Base-by-base conservation (phyloP, 2,888 invertebrate species). In the Brachynemurus nebulosus region DNA sequence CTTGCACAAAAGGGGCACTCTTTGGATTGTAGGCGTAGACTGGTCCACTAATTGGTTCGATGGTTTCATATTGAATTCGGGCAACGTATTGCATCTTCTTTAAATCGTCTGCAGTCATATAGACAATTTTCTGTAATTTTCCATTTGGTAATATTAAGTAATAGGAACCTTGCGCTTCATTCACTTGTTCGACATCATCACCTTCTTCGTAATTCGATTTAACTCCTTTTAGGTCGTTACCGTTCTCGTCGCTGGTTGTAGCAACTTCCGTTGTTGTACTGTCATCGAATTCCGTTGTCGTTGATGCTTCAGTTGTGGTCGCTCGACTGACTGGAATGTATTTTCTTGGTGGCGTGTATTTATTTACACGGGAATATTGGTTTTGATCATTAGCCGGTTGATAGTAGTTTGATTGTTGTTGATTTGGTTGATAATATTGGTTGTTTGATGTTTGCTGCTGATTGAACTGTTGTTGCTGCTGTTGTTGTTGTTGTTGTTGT, bases 1-100 rank as follows among this genome's bases (percentile, higher is more conserved):
- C 14, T 25, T 44, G 44, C n/a, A 44, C 19, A 25, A 44, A 30
- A 7, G 37, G 27, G 17, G 18, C 14, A 21, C 12, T 60, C 12
- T 56, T 46, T 2, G 63, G 62, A 54, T 63, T 59, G 47, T 61
- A 64, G 2, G 73, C 71, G 57, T 76, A 79, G 35, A 78, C 71
- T 21, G 74, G 77, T 38, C 76, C 68, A 6, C 70, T 70, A 14
- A 78, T 75, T 0, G 75, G 75, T 45, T 76, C 74, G 47, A 78
- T 76, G 52, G 71, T 70, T 53, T 67, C 71, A 56, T 78, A 78
- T 40, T 72, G 74, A 46, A 79, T 67, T 52, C 71, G 70, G 8
- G 78, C 78, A 30, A 72, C 72, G 55, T 75, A 77, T 16, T 72
- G 77, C 77, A 78, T 78, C 44, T 76, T 75, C 25, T 59, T 60